Percentiles rank a stretch among this genome's conserved stretches.
Evolutionary conservation across 2,888 invertebrate species (phyloP).

Genomic region (Diogma glabrata): DNA sequence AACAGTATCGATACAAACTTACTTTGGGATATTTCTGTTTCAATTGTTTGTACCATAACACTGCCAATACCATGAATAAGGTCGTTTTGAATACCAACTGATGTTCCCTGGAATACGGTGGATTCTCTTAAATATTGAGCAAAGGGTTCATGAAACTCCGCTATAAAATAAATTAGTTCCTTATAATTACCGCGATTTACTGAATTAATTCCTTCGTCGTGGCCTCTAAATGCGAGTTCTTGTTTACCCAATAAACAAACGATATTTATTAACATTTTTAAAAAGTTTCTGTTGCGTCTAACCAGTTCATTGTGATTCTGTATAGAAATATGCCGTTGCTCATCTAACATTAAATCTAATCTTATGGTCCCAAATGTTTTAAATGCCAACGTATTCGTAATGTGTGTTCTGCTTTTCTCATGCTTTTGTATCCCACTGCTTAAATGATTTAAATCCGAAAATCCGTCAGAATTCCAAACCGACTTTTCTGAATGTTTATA

Average conservation of each 20-base stretch:
- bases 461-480: too few relatives aligned
- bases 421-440: not conserved
- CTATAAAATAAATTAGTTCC: not conserved
- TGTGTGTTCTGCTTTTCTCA: not conserved
- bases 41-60: not conserved
- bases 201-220: not conserved
- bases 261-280: too few relatives aligned
- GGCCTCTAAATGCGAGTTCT: not conserved
- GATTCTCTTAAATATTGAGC: not conserved
- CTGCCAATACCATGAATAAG: not conserved
- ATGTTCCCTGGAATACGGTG: not conserved
- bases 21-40: not conserved
- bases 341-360: not conserved
- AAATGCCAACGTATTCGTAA: not conserved
- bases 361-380: not conserved
- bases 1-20: not conserved
- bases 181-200: not conserved
- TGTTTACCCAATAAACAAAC: not conserved
- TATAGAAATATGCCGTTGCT: conserved; percentile 3
- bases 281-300: not conserved
- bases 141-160: not conserved
- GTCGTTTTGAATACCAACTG: not conserved
- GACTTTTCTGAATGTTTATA: too few relatives aligned
- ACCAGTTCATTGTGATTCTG: too few relatives aligned
- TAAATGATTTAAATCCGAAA: not conserved